Evolutionary conservation across 2,888 invertebrate species (phyloP), one percentile per base, ranked within the genome.

Genomic region (Amphipyra tragopoginis): DNA sequence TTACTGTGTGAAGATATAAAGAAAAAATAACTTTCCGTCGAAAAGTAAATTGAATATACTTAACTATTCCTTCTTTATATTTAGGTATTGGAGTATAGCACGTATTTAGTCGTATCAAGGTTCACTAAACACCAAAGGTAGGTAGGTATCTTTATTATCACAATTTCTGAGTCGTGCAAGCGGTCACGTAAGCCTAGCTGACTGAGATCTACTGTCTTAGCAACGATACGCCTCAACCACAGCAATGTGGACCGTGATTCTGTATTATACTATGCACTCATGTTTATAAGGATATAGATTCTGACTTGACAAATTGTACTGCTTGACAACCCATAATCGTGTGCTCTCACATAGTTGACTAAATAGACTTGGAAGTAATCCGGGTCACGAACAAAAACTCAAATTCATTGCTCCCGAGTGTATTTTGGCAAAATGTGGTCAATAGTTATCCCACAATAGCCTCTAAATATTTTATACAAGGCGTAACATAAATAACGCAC

Each of bases 111-210:
- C 5, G 68, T 15, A 49, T 51, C 72, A 72, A 75, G 75, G 68
- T 72, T 65, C 48, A 50, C 15, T 53, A n/a, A 64, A 48, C 58
- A 44, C 61, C 53, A 76, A 59, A 52, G 33, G n/a, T n/a, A n/a
- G n/a, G n/a, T n/a, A n/a, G n/a, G 42, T 75, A 58, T 40, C 10
- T 53, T 71, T 58, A 57, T 72, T 47, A 53, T 49, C 75, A 75
- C 73, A 72, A 75, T 33, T 65, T 54, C 38, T 54, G 51, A 62
- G 56, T 61, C 80, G 75, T 80, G 81, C 65, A 13, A 47, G 51
- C 15, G 56, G 79, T 80, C 81, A 80, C 81, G 80, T 79, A 77
- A 68, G 75, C 77, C 49, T 48, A 13, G 43, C 34, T 49, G 15
- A 48, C n/a, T 33, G 36, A 63, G 42, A 68, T 68, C 34, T 56